These are phyloP conservation scores for Periphyllus acericola DNA, from an alignment of 2,888 invertebrate genomes.

Conservation along the genomic window DNA sequence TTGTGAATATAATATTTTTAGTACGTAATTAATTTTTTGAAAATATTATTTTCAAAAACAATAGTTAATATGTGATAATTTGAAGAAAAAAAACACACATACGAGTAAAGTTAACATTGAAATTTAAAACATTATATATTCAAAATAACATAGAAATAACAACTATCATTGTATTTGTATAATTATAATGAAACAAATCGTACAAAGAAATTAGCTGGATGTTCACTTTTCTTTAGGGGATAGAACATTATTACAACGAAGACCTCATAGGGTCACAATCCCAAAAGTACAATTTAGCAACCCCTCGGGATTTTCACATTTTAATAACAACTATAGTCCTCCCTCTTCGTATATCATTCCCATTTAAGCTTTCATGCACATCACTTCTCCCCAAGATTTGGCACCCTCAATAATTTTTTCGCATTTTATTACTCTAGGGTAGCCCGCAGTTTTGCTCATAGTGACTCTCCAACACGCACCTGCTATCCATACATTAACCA, in stretches of 20 bases:
- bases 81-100: no score
- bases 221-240: slow-evolving; percentile 31
- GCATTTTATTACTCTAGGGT: slow-evolving; percentile 56
- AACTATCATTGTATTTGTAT: no score
- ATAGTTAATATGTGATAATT: no score
- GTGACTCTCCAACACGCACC: slow-evolving; percentile 24
- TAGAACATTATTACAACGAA: slow-evolving; percentile 31
- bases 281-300: slow-evolving; percentile 54
- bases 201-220: slow-evolving; percentile 33
- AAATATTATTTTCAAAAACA: neutral
- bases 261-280: slow-evolving; percentile 30
- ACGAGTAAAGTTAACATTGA: no score
- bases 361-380: slow-evolving; percentile 47
- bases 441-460: slow-evolving; percentile 1
- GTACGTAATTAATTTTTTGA: neutral
- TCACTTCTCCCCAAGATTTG: slow-evolving; percentile 53
- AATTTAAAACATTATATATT: neutral
- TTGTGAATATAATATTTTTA: neutral
- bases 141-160: neutral
- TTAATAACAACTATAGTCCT: slow-evolving; percentile 45
- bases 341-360: slow-evolving; percentile 14
- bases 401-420: slow-evolving; percentile 42
- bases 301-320: slow-evolving; percentile 49
- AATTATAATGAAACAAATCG: slow-evolving; percentile 19
- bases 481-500: slow-evolving; percentile 38